These are phyloP conservation scores for Rhincodon typus DNA, from an alignment of 2,797 vertebrate genomes.

Conservation along the genomic window DNA sequence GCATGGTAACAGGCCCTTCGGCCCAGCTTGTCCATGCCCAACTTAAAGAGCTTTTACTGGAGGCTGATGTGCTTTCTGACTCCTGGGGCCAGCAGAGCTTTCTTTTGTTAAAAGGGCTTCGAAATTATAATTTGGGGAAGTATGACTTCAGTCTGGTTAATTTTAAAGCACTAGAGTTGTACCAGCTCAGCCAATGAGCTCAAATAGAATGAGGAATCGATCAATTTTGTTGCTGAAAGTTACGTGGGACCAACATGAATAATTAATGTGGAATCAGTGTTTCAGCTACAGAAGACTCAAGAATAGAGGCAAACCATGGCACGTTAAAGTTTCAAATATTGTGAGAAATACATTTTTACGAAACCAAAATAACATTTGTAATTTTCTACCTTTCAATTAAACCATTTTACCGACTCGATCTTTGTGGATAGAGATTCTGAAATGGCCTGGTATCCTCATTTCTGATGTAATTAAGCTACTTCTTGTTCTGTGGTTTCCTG, in stretches of 20 bases:
- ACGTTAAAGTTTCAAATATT: background rate
- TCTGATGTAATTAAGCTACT: background rate
- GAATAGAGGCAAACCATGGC: too few species aligned
- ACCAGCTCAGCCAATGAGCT: background rate
- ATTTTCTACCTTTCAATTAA: background rate
- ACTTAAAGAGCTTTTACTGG: background rate
- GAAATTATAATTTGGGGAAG: background rate
- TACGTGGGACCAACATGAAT: background rate
- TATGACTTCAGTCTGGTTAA: background rate
- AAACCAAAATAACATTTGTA: background rate
- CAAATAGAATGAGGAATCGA: background rate
- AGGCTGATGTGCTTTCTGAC: background rate
- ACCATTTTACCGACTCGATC: background rate
- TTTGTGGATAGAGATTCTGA: background rate
- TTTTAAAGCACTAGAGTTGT: too few species aligned
- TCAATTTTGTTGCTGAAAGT: background rate
- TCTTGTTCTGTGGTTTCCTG: constrained; percentile 48
- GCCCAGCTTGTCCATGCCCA: too few species aligned
- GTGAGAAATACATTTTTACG: background rate
- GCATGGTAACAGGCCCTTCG: too few species aligned
- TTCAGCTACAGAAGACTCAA: background rate
- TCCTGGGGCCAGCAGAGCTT: background rate
- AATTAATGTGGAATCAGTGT: background rate
- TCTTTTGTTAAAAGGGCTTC: background rate
- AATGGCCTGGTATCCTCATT: background rate